A percentile compares a stretch with the other conserved stretches of the same genome.
These are phyloP conservation scores for Orgyia antiqua DNA, from an alignment of 2,888 invertebrate species.

Conservation along the genomic window DNA sequence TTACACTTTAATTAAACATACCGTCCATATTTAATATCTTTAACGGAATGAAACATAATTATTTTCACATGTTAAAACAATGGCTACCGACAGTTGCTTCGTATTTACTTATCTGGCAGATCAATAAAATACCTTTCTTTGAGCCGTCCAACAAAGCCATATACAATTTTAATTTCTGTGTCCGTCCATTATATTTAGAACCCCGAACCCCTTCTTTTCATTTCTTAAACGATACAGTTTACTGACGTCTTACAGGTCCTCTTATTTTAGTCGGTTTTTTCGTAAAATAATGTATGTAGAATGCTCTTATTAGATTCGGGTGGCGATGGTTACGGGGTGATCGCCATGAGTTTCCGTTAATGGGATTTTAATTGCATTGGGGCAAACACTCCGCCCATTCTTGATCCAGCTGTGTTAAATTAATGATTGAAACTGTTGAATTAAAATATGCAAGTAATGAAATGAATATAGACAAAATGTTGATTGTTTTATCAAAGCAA, in stretches of 20 bases:
- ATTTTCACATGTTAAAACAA: slow-evolving; percentile 72
- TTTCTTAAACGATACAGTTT: background rate
- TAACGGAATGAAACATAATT: slow-evolving; percentile 48
- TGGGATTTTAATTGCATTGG: slow-evolving; percentile 59
- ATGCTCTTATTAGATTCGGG: slow-evolving; percentile 56
- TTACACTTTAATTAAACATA: slow-evolving; percentile 60
- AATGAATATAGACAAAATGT: too few species aligned
- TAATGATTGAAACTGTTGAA: slow-evolving; percentile 11
- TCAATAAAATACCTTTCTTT: slow-evolving; percentile 67
- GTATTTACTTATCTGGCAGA: slow-evolving; percentile 56
- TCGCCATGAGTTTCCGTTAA: slow-evolving; percentile 45
- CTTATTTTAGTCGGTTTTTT: slow-evolving; percentile 22
- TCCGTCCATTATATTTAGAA: slow-evolving; percentile 33
- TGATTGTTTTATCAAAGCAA: too few species aligned
- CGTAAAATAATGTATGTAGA: slow-evolving; percentile 40
- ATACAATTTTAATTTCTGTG: slow-evolving; percentile 61
- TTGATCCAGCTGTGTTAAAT: slow-evolving; percentile 6
- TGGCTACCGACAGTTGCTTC: slow-evolving; percentile 65
- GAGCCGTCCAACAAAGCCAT: slow-evolving; percentile 51
- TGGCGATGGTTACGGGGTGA: slow-evolving; percentile 63
- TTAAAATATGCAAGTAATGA: too few species aligned
- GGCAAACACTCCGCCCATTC: slow-evolving; percentile 54
- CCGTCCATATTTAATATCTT: slow-evolving; percentile 55
- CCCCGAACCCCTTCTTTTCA: slow-evolving; percentile 15
- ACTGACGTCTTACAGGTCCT: slow-evolving; percentile 12